These are phyloP conservation scores for Tipula unca DNA, from an alignment of 2,888 invertebrate genomes.

Conservation along the genomic window DNA sequence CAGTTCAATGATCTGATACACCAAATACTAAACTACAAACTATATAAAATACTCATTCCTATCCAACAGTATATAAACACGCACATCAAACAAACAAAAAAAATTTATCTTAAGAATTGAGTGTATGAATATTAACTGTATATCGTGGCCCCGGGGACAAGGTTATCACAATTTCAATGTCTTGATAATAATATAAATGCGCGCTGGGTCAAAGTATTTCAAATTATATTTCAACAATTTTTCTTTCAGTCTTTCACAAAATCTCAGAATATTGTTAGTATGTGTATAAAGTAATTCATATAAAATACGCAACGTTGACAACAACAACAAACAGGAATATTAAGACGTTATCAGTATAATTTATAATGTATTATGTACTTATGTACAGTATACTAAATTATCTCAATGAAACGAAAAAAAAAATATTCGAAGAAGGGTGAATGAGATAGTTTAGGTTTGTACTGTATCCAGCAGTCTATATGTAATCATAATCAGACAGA, in stretches of 20 bases:
- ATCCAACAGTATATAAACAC: neutral
- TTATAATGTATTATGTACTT: neutral
- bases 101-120: neutral
- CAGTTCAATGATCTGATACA: too few species aligned
- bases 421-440: neutral
- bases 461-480: neutral
- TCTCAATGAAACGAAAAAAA: neutral
- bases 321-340: neutral
- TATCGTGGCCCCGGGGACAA: neutral
- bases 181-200: neutral
- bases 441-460: neutral
- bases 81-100: too few species aligned
- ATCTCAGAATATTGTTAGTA: neutral
- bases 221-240: neutral
- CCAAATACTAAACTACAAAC: neutral
- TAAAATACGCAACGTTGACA: neutral
- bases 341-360: neutral
- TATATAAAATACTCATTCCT: neutral
- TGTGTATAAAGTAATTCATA: neutral
- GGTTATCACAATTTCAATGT: neutral
- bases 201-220: conserved; percentile 14
- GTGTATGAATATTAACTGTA: neutral
- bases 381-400: neutral
- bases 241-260: neutral
- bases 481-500: neutral